Evolutionary conservation across 2,797 vertebrate genomes (phyloP).

Genomic region (Amblyraja radiata): DNA sequence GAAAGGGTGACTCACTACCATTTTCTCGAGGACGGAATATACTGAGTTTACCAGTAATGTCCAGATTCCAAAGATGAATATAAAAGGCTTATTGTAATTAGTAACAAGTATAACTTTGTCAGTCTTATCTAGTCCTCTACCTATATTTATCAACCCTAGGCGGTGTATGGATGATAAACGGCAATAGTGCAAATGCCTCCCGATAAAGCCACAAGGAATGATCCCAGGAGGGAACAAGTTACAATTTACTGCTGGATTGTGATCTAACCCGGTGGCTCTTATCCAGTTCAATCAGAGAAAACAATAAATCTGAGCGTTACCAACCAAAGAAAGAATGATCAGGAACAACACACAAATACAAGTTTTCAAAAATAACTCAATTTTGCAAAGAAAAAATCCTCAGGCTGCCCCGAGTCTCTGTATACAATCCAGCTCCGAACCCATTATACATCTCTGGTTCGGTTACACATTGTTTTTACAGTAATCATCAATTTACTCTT

Average conservation of each 20-base stretch:
- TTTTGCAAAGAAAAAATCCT: not conserved
- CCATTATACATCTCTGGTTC: not conserved
- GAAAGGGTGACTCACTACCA: no score
- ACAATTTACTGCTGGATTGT: not conserved
- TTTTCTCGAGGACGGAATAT: no score
- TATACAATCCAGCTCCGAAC: not conserved
- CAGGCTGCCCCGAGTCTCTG: not conserved
- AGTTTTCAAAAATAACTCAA: not conserved
- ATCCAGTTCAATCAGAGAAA: not conserved
- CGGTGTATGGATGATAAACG: not conserved
- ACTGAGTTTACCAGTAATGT: no score
- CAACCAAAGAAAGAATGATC: not conserved
- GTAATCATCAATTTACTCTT: not conserved
- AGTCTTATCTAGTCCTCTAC: not conserved
- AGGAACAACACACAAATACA: not conserved
- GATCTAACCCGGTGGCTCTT: not conserved
- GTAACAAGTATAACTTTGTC: not conserved
- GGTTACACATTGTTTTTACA: not conserved
- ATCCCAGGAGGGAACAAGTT: not conserved
- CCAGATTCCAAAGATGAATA: no score
- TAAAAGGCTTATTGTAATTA: no score
- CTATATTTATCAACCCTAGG: constrained; percentile 8
- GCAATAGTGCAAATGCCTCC: not conserved
- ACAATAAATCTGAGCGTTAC: not conserved
- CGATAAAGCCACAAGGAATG: not conserved